phyloP scores from a whole-genome alignment of 2,797 vertebrate genomes.

The Mus minutoides region DNA sequence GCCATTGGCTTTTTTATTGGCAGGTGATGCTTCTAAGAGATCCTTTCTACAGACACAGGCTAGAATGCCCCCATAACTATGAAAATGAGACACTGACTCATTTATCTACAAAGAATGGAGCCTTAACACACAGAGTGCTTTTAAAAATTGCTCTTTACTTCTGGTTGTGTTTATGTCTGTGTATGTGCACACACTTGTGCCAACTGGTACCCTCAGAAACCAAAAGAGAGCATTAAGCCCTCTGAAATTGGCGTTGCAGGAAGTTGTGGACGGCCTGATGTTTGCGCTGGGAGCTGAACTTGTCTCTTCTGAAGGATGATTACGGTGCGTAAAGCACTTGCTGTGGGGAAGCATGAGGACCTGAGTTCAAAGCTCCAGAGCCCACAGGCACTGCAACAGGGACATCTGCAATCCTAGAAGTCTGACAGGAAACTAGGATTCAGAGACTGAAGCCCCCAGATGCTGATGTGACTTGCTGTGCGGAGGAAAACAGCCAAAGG shows the following conservation, averaged over 20 bases:
- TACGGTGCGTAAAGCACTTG: background rate
- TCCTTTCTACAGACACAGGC: background rate
- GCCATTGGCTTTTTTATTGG: background rate
- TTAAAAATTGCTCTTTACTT: background rate
- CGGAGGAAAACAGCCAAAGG: background rate
- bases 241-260: background rate
- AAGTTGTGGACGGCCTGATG: background rate
- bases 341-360: background rate
- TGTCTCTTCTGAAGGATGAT: background rate
- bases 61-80: background rate
- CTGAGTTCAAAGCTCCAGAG: background rate
- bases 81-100: background rate
- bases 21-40: background rate
- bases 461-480: no score
- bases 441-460: background rate
- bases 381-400: no score
- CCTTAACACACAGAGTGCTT: background rate
- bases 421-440: background rate
- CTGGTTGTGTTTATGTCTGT: background rate
- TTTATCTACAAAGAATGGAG: background rate
- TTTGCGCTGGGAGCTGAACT: background rate
- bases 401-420: background rate
- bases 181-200: background rate
- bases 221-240: background rate
- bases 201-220: background rate